Percentiles rank a stretch among this genome's conserved stretches.
These are phyloP conservation scores for Campaea margaritaria DNA, from an alignment of 2,888 invertebrate genomes.

Conservation along the genomic window DNA sequence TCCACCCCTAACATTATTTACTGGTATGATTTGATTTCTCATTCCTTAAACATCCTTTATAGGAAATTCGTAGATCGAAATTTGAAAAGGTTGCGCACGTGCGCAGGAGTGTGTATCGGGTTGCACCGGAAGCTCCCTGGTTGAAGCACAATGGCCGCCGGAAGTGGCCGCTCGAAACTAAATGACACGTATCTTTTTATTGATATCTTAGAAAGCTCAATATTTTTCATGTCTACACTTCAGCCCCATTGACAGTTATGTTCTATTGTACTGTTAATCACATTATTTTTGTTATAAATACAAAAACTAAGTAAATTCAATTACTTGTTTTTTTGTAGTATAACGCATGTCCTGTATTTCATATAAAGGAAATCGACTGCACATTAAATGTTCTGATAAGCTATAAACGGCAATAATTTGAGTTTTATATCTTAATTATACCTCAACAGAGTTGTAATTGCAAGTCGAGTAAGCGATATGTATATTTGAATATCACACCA, in stretches of 20 bases:
- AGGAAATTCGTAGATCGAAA: conserved; percentile 69
- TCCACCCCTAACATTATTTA: conserved; percentile 29
- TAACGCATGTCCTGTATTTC: conserved; percentile 1
- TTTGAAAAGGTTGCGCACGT: conserved; percentile 84
- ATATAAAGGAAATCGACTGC: conserved; percentile 17
- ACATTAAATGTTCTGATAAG: conserved; percentile 5
- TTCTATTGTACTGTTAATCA: conserved; percentile 30
- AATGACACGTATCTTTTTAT: conserved; percentile 84
- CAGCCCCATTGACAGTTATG: conserved; percentile 63
- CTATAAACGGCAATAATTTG: conserved; percentile 15
- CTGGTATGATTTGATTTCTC: conserved; percentile 42
- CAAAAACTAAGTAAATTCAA: background rate
- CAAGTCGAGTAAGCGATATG: conserved; percentile 21
- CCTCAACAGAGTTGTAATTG: conserved; percentile 21
- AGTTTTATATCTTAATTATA: conserved; percentile 21
- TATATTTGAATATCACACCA: conserved; percentile 21
- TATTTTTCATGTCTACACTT: conserved; percentile 79
- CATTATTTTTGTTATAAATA: conserved; percentile 8
- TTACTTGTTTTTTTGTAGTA: background rate
- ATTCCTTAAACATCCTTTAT: conserved; percentile 57
- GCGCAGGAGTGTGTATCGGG: conserved; percentile 84
- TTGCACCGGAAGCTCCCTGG: conserved; percentile 81
- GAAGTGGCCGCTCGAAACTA: conserved; percentile 83
- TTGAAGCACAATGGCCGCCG: conserved; percentile 81
- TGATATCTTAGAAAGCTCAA: conserved; percentile 82